Evolutionary conservation across 1,140 invertebrate species (phyloP).

Genomic region (Drosophila neocordata): DNA sequence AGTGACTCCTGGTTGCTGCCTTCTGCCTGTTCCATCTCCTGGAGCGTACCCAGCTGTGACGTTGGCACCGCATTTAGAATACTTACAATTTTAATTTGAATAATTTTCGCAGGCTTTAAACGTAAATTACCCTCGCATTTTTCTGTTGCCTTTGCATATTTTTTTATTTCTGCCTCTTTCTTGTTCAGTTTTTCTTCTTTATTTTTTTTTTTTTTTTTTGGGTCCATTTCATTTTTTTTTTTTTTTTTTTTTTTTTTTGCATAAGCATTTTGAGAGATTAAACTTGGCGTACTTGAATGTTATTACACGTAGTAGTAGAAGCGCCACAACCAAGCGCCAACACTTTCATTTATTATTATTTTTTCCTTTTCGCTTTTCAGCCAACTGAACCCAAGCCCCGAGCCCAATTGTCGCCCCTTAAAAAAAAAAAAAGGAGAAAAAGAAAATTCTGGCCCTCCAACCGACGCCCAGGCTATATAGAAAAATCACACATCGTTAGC

Average conservation of each 20-base stretch:
- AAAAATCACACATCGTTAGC: slow-evolving; percentile 81
- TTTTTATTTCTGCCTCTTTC: slow-evolving; percentile 41
- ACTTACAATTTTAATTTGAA: slow-evolving; percentile 81
- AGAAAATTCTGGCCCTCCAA: slow-evolving; percentile 26
- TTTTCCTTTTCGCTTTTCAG: slow-evolving; percentile 62
- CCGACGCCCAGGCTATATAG: slow-evolving; percentile 59
- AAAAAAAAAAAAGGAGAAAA: slow-evolving; percentile 33
- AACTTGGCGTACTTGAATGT: slow-evolving; percentile 79
- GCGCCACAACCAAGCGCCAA: slow-evolving; percentile 55
- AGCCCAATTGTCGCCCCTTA: slow-evolving; percentile 40
- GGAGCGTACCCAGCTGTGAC: slow-evolving; percentile 56
- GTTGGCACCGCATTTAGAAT: slow-evolving; percentile 66
- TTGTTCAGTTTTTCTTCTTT: slow-evolving; percentile 19
- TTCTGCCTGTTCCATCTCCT: slow-evolving; percentile 22
- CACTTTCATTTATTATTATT: slow-evolving; percentile 81
- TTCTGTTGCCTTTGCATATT: slow-evolving; percentile 51
- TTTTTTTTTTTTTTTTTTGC: slow-evolving; percentile 64
- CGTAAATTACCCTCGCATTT: slow-evolving; percentile 76
- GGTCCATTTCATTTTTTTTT: slow-evolving; percentile 34
- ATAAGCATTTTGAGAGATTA: slow-evolving; percentile 81
- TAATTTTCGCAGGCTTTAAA: slow-evolving; percentile 79
- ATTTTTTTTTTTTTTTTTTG: slow-evolving; percentile 54
- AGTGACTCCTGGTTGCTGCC: slow-evolving; percentile 13
- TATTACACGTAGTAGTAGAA: slow-evolving; percentile 69
- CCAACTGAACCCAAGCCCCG: slow-evolving; percentile 55